phyloP scores from a whole-genome alignment of 2,797 vertebrate species.

The Hirundo rustica region DNA sequence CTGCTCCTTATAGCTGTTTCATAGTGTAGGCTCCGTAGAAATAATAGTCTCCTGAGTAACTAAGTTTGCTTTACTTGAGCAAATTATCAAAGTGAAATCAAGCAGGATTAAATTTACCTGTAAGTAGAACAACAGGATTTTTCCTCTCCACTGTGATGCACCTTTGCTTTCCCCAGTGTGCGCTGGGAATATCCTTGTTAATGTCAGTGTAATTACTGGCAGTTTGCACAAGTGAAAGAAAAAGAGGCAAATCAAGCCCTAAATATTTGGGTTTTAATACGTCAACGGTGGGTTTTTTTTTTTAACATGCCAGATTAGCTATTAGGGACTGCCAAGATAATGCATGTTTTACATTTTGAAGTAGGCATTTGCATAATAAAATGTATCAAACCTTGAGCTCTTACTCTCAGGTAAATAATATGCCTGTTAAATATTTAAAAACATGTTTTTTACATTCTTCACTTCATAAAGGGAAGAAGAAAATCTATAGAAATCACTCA shows the following conservation, averaged over 20 bases:
- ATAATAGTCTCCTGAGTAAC: conserved; percentile 15
- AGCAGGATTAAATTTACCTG: conserved; percentile 30
- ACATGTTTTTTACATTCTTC: neutral
- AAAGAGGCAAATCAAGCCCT: neutral
- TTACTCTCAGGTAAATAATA: conserved; percentile 51
- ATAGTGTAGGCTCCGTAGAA: neutral
- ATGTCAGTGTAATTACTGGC: conserved; percentile 5
- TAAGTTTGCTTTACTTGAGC: conserved; percentile 12
- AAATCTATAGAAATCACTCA: conserved; percentile 16
- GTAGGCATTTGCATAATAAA: conserved; percentile 60
- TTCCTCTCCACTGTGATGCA: neutral
- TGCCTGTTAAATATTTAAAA: conserved; percentile 54
- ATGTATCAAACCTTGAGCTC: conserved; percentile 37
- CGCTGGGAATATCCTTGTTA: conserved; percentile 4
- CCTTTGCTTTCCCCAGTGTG: conserved; percentile 23
- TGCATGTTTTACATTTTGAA: conserved; percentile 41
- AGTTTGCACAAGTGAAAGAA: neutral
- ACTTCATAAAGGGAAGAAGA: conserved; percentile 13
- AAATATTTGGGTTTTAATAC: neutral
- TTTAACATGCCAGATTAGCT: neutral
- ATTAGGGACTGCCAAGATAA: conserved; percentile 36
- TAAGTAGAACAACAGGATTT: conserved; percentile 28
- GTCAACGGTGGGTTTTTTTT: neutral
- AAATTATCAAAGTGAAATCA: conserved; percentile 48
- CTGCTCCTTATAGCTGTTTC: neutral